Base-by-base conservation (phyloP, 1,140 invertebrate genomes). In the Aphaenogaster rudis region DNA sequence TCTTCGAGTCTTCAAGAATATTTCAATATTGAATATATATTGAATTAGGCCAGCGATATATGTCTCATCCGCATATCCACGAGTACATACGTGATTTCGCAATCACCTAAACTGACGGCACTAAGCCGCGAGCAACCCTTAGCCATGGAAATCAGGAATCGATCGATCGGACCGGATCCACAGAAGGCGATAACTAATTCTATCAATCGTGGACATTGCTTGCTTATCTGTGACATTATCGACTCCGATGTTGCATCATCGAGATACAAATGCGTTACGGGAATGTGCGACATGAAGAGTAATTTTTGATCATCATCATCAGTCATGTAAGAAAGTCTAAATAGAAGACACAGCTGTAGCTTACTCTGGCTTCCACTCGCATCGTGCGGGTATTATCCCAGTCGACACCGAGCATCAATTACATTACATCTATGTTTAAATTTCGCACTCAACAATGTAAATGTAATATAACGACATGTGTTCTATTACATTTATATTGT, bases 201-300 rank as follows among this genome's bases (percentile, higher is more conserved):
- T 50, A 69, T 69, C 66, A 69, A 69, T 69, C 11, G 66, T 69
- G 66, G 66, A 69, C 21, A 69, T 50, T 69, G 66, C 21, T 69
- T 50, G 21, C 66, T 69, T 50, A 69, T 50, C 13, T 3, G 42
- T 50, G 66, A 48, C 66, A 69, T 66, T 42, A 42, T 50, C 11
- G 7, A 48, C 1, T 69, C 42, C 0, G 66, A 69, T 15, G 21
- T 69, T 69, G 21, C 66, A 6, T 69, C 66, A 0, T 21, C 42
- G 6, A 69, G 66, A 50, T 69, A 69, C 42, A 69, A 69, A 17
- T 69, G 66, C 21, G 66, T 69, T 69, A 69, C 42, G 6, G 66
- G 66, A 6, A 69, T 48, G 21, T 69, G 21, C 66, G 66, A 69
- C 2, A 42, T 48, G 21, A 69, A 69, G 13, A 69, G 66, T 33